phyloP scores from a whole-genome alignment of 2,113 vertebrate species.

The Etheostoma cragini region DNA sequence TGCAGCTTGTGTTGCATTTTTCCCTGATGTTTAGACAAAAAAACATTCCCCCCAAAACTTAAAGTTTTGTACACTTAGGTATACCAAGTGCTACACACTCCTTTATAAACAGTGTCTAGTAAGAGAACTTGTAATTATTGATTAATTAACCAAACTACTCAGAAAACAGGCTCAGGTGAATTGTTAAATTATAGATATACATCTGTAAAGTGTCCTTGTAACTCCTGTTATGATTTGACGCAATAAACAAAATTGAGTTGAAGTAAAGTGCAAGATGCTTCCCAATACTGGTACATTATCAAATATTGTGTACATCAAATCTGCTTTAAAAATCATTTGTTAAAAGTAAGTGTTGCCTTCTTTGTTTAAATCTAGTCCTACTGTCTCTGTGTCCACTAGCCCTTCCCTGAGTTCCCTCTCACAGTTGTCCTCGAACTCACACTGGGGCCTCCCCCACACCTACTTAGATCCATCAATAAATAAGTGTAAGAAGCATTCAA shows the following conservation, averaged over 20 bases:
- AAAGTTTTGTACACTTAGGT: too few relatives aligned
- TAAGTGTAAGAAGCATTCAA: constrained; percentile 69
- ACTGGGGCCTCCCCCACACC: background rate
- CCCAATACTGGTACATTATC: background rate
- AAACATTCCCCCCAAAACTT: background rate
- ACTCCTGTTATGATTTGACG: too few relatives aligned
- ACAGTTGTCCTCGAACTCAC: constrained; percentile 10
- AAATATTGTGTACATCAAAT: background rate
- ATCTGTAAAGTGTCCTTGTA: too few relatives aligned
- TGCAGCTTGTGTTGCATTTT: background rate
- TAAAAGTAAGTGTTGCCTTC: background rate
- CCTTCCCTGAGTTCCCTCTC: background rate
- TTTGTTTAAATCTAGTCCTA: background rate
- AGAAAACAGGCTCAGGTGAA: background rate
- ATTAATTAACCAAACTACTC: background rate
- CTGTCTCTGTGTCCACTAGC: too few relatives aligned
- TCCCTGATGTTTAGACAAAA: background rate
- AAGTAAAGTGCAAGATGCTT: background rate
- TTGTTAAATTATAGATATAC: too few relatives aligned
- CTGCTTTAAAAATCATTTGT: background rate
- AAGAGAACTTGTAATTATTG: too few relatives aligned
- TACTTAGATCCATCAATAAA: constrained; percentile 73
- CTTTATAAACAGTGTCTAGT: too few relatives aligned
- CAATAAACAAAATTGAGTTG: too few relatives aligned
- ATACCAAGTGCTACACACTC: too few relatives aligned